Conservation (phyloP, 2,797 vertebrate genomes). For the Aldrovandia affinis region DNA sequence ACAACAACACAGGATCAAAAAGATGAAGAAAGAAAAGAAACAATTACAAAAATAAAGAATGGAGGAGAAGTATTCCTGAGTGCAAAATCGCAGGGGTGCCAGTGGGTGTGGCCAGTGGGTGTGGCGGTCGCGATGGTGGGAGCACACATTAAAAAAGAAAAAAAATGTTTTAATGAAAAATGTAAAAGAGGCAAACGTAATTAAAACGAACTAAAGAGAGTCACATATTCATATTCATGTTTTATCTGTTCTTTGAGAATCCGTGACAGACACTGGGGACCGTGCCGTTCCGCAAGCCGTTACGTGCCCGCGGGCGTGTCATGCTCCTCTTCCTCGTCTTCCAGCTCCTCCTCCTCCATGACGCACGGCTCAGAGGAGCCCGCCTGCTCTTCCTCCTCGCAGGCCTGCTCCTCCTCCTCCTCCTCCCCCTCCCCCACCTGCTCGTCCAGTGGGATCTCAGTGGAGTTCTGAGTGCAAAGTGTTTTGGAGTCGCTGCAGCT, state of each 20-base stretch:
- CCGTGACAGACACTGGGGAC: constrained; percentile 63
- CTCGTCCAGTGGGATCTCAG: constrained; percentile 94
- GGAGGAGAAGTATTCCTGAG: constrained; percentile 91
- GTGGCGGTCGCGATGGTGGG: constrained; percentile 74
- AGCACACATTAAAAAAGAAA: constrained; percentile 66
- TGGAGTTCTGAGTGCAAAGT: constrained; percentile 98
- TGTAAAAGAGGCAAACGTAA: constrained; percentile 29
- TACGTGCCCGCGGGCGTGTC: constrained; percentile 75
- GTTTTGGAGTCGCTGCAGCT: constrained; percentile 98
- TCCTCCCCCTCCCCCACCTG: constrained; percentile 85
- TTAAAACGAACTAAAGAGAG: constrained; percentile 59
- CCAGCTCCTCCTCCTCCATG: constrained; percentile 75
- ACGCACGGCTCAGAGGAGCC: constrained; percentile 73
- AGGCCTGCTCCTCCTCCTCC: constrained; percentile 69
- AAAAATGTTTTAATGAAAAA: constrained; percentile 45
- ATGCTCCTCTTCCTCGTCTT: constrained; percentile 64
- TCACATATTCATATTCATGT: constrained; percentile 72
- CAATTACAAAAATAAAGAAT: constrained; percentile 71
- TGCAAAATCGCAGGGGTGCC: constrained; percentile 88
- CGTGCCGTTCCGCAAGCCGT: constrained; percentile 66
- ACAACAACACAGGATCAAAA: not conserved
- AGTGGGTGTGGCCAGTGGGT: constrained; percentile 61
- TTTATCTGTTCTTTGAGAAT: constrained; percentile 77
- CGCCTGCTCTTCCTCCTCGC: constrained; percentile 41
- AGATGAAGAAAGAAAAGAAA: not conserved